Evolutionary conservation across 2,888 invertebrate genomes (phyloP).

Genomic region (Cephus pygmeus): DNA sequence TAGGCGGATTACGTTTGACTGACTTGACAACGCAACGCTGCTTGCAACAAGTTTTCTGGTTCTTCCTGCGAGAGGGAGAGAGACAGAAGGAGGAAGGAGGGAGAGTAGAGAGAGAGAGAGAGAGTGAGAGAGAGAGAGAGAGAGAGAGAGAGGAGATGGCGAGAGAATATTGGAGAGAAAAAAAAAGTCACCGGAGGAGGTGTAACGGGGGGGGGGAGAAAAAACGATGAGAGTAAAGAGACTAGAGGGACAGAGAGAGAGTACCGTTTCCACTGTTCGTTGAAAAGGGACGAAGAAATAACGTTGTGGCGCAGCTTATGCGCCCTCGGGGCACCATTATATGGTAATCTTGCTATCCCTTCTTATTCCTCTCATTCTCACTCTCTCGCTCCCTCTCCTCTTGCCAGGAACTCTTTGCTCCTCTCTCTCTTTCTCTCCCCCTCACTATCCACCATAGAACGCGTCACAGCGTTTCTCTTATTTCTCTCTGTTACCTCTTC

Average conservation of each 20-base stretch:
- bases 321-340: conserved; percentile 65
- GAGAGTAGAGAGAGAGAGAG: conserved; percentile 14
- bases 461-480: conserved; percentile 37
- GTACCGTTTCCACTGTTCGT: conserved; percentile 57
- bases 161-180: background rate
- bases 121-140: background rate
- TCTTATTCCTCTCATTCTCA: conserved; percentile 34
- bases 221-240: conserved; percentile 15
- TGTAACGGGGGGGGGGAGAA: conserved; percentile 10
- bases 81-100: conserved; percentile 9
- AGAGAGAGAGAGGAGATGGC: conserved; percentile 13
- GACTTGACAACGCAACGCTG: conserved; percentile 50
- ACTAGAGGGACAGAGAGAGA: conserved; percentile 36
- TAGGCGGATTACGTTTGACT: conserved; percentile 56
- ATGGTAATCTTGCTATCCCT: conserved; percentile 63
- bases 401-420: conserved; percentile 14
- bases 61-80: conserved; percentile 19
- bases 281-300: conserved; percentile 63
- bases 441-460: background rate
- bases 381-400: conserved; percentile 20
- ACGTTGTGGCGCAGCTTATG: conserved; percentile 63
- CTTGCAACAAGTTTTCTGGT: conserved; percentile 45
- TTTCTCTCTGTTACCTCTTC: conserved; percentile 26
- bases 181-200: background rate
- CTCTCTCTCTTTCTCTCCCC: conserved; percentile 18